Evolutionary conservation across 2,888 invertebrate genomes (phyloP).

Genomic region (Tryphoninae sp.): DNA sequence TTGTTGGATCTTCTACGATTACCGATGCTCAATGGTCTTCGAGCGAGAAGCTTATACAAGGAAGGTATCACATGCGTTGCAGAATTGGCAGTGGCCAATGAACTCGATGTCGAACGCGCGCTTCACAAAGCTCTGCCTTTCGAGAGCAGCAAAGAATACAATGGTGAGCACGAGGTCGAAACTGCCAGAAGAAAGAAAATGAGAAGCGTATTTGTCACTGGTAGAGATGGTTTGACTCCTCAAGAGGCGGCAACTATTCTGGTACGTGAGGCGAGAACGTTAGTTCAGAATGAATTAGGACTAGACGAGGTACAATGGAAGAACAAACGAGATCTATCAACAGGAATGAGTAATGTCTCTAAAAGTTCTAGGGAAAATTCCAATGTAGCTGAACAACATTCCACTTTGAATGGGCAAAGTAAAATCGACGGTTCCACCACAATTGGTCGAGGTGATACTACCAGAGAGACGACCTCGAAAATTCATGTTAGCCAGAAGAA

Average conservation of each 20-base stretch:
- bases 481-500: not conserved
- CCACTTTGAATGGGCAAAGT: constrained; percentile 1
- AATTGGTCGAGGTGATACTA: not conserved
- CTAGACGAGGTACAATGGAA: constrained; percentile 88
- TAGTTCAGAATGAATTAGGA: constrained; percentile 88
- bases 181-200: constrained; percentile 86
- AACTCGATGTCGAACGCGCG: constrained; percentile 88
- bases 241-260: constrained; percentile 91
- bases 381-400: not conserved
- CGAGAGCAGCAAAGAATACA: constrained; percentile 88
- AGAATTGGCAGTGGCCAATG: constrained; percentile 89
- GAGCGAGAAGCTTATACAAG: constrained; percentile 92
- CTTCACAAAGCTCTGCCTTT: constrained; percentile 92
- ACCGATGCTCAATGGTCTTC: constrained; percentile 90
- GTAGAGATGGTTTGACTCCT: constrained; percentile 90
- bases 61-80: constrained; percentile 90
- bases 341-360: constrained; percentile 54
- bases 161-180: constrained; percentile 87
- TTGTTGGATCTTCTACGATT: constrained; percentile 95
- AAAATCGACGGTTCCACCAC: not conserved
- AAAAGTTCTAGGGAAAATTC: constrained; percentile 1
- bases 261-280: constrained; percentile 89
- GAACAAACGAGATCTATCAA: constrained; percentile 68
- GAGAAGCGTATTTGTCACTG: constrained; percentile 90
- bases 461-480: not conserved